Base-by-base conservation (phyloP, 2,797 vertebrate genomes). In the Gymnothorax reevesii region DNA sequence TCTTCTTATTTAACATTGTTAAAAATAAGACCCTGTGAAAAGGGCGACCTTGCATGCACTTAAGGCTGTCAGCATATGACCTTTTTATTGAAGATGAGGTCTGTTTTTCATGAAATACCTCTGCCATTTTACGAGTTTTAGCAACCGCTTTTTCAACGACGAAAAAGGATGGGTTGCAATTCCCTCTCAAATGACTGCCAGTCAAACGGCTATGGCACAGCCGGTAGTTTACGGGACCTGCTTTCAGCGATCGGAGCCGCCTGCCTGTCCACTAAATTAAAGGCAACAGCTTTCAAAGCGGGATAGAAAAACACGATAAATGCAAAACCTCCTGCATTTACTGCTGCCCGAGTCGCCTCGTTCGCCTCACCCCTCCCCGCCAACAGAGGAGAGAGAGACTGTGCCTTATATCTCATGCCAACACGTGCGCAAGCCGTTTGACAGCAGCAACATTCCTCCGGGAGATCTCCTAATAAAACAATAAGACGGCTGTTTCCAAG, bases 401-500 rank as follows among this genome's bases (percentile, higher is more conserved):
- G 88, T 71, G 86, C 88, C 92, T 92, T 92, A 90, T 89, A 90
- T 87, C 88, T 10, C 73, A 90, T 87, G 90, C 88, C 91, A 90
- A 92, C 90, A 57, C 83, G 89, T 91, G 88, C 87, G 88, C 86
- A 57, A 57, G 60, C n/a, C 86, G 57, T 84, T 88, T 90, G 90
- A 90, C 90, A 86, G 87, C 87, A 52, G 77, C 89, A 82, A 55
- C 42, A 57, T 89, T 88, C 86, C 88, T 88, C 90, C 57, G 69
- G 88, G 83, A 88, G 73, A 82, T n/a, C 59, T 86, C 66, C 88
- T 89, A 91, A 93, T 92, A 93, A 92, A 93, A 91, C 93, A 91
- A 89, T 89, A 88, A 91, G 88, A 91, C 55, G 86, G 85, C 89
- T 88, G 85, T 79, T 71, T 75, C 59, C 52, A 52, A 86, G 85